Percentiles rank a stretch among this genome's conserved stretches.
Evolutionary conservation across 2,113 vertebrate genomes (phyloP).

Genomic region (Dromas ardeola): DNA sequence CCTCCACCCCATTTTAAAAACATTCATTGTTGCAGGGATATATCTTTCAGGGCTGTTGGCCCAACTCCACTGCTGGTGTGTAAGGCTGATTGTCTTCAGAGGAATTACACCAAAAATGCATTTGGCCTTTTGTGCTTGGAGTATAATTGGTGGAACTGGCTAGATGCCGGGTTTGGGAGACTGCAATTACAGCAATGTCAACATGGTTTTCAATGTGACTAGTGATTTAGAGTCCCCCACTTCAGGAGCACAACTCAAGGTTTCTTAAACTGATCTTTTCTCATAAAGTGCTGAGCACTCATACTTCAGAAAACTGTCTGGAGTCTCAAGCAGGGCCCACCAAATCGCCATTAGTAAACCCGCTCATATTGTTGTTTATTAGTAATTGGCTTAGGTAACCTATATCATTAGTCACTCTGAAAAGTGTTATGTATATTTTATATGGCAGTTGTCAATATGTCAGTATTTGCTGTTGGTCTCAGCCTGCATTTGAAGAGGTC

Average conservation of each 20-base stretch:
- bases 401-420: neutral
- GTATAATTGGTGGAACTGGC: constrained; percentile 59
- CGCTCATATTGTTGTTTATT: neutral
- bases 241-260: neutral
- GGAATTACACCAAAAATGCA: constrained; percentile 20
- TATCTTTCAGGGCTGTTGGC: constrained; percentile 27
- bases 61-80: constrained; percentile 29
- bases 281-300: neutral
- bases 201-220: neutral
- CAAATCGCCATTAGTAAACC: neutral
- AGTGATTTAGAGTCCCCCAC: neutral
- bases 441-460: neutral
- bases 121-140: constrained; percentile 43
- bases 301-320: neutral
- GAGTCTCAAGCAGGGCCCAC: neutral
- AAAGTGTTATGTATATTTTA: neutral
- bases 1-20: constrained; percentile 28
- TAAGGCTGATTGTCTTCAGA: constrained; percentile 31
- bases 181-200: neutral
- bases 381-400: neutral
- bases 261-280: neutral
- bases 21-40: constrained; percentile 32
- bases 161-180: neutral
- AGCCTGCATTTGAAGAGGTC: neutral
- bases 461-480: neutral